Base-by-base conservation (phyloP, 1,140 invertebrate genomes). In the Eupristina koningsbergeri region DNA sequence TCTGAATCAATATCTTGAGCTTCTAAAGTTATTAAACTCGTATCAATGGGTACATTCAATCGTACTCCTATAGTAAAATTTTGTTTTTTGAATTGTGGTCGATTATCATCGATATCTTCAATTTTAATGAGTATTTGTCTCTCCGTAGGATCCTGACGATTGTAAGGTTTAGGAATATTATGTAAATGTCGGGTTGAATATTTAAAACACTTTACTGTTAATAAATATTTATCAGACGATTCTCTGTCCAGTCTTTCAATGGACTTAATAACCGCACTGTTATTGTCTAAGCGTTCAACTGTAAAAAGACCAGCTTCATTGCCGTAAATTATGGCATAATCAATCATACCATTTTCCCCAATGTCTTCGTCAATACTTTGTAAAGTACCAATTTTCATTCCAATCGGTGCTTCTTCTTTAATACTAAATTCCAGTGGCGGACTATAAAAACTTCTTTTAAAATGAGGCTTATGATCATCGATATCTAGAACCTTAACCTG, bases 381-480 rank as follows among this genome's bases (percentile, higher is more conserved):
- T 22, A 97, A 89, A 50, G 92, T 91, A 1, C 96, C 96, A 8
- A 97, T 93, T n/a, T 94, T 91, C 0, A 94, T 94, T 29, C 94
- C 95, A 0, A 93, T 87, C 2, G 94, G 91, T 0, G 94, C 91
- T 88, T 97, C 96, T 90, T 97, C 96, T 31, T 94, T 90, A 0
- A 96, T 91, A 0, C 89, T 90, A 83, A 97, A 91, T 45, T 94
- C 90, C 13, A 96, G 53, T 0, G 96, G 95, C 31, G 93, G 94
- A 89, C 93, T 95, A 87, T 96, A 96, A 78, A 95, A 88, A 69
- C 93, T 94, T 85, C 96, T 93, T 13, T 93, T 93, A 84, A 97
- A 97, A 74, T 94, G 93, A 0, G 96, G 96, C 77, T 95, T 94
- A 86, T 97, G 96, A 88, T 97, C 96, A 86, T 97, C 96, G 19